phyloP scores from a whole-genome alignment of 2,888 invertebrate genomes.

The Amaurobius ferox region DNA sequence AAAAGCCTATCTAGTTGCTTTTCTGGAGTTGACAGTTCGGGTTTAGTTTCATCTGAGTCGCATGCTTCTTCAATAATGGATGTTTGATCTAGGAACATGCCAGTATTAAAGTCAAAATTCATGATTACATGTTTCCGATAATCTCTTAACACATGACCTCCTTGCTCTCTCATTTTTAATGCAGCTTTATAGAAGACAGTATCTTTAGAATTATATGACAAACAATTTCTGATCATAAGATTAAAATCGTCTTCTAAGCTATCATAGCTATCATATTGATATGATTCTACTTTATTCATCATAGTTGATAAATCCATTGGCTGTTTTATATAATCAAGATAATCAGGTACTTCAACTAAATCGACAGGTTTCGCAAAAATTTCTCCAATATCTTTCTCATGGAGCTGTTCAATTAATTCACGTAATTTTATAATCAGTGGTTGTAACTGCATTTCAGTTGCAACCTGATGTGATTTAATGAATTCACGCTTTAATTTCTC shows the following conservation, averaged over 20 bases:
- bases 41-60: conserved; percentile 76
- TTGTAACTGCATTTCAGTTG: conserved; percentile 84
- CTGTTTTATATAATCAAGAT: conserved; percentile 87
- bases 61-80: conserved; percentile 76
- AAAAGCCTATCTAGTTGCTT: conserved; percentile 80
- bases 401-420: conserved; percentile 86
- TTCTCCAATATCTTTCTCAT: conserved; percentile 88
- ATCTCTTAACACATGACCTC: conserved; percentile 86
- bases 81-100: conserved; percentile 75
- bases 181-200: conserved; percentile 96
- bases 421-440: conserved; percentile 88
- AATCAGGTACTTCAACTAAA: conserved; percentile 87
- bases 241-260: conserved; percentile 93
- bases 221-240: conserved; percentile 96
- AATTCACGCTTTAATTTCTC: conserved; percentile 90
- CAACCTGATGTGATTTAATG: conserved; percentile 83
- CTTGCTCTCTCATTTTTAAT: conserved; percentile 90
- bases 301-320: conserved; percentile 96
- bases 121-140: conserved; percentile 85
- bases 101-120: conserved; percentile 80
- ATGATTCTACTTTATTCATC: conserved; percentile 80
- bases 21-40: conserved; percentile 75
- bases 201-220: conserved; percentile 95
- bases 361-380: conserved; percentile 97
- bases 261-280: conserved; percentile 82